These are phyloP conservation scores for Hydrotaea cyrtoneurina DNA, from an alignment of 2,888 invertebrate species.

Conservation along the genomic window DNA sequence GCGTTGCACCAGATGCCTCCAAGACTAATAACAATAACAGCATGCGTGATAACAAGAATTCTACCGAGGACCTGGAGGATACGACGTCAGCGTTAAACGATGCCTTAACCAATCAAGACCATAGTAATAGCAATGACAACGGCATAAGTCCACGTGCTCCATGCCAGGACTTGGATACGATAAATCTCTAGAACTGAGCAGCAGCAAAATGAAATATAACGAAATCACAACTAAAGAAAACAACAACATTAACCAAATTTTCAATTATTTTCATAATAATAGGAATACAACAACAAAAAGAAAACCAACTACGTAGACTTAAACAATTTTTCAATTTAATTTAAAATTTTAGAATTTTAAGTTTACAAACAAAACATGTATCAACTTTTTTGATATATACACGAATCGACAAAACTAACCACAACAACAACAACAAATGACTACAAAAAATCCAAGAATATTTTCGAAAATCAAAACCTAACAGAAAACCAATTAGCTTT, in stretches of 20 bases:
- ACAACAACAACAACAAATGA: slow-evolving; percentile 2
- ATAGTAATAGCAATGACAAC: slow-evolving; percentile 67
- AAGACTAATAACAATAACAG: slow-evolving; percentile 69
- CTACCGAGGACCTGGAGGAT: slow-evolving; percentile 72
- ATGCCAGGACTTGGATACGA: slow-evolving; percentile 87
- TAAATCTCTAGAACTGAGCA: slow-evolving; percentile 83
- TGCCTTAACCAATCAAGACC: slow-evolving; percentile 61
- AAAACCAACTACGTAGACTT: slow-evolving; percentile 43
- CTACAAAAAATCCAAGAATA: slow-evolving; percentile 18
- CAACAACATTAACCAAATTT: slow-evolving; percentile 48
- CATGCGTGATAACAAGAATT: slow-evolving; percentile 74
- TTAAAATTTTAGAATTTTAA: slow-evolving; percentile 39
- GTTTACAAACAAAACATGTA: slow-evolving; percentile 41
- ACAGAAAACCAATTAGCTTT: slow-evolving; percentile 63
- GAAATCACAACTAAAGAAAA: slow-evolving; percentile 47
- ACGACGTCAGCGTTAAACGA: slow-evolving; percentile 52
- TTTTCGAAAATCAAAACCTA: slow-evolving; percentile 55
- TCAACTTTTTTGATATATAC: slow-evolving; percentile 63
- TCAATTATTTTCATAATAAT: slow-evolving; percentile 34
- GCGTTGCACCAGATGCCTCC: slow-evolving; percentile 65
- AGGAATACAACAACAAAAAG: slow-evolving; percentile 17
- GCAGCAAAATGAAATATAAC: background rate
- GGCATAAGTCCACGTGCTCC: slow-evolving; percentile 83
- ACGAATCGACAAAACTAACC: slow-evolving; percentile 20
- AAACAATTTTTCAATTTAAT: slow-evolving; percentile 39